These are phyloP conservation scores for Calameuta filiformis DNA, from an alignment of 2,888 invertebrate genomes.

Conservation along the genomic window DNA sequence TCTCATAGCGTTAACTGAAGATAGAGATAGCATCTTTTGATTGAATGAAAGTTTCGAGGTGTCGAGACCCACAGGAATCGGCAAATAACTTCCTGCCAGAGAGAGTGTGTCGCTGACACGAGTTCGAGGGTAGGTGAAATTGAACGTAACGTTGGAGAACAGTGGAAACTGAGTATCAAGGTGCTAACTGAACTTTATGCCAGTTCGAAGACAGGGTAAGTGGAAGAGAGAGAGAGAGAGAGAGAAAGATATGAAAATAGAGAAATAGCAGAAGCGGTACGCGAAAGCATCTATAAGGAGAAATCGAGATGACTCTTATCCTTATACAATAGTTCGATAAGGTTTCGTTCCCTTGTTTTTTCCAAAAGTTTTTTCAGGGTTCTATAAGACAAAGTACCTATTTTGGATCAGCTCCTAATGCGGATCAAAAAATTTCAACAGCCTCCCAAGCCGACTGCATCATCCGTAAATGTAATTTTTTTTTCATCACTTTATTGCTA, in stretches of 20 bases:
- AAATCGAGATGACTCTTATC: neutral
- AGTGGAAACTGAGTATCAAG: neutral
- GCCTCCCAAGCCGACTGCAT: too few relatives aligned
- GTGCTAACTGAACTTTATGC: neutral
- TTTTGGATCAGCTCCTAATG: too few relatives aligned
- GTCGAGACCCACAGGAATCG: conserved; percentile 13
- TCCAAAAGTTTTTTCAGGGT: neutral
- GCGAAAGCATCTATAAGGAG: neutral
- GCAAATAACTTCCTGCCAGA: neutral
- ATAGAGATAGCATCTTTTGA: conserved; percentile 9
- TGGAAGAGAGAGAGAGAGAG: too few relatives aligned
- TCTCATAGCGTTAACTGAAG: neutral
- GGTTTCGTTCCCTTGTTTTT: neutral
- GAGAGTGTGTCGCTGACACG: neutral
- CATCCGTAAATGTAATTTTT: too few relatives aligned
- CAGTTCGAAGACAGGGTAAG: neutral
- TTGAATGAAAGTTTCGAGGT: conserved; percentile 29
- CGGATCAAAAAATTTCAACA: too few relatives aligned
- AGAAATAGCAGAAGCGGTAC: neutral
- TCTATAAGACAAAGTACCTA: too few relatives aligned
- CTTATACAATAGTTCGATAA: neutral
- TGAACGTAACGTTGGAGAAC: neutral
- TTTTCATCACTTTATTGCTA: too few relatives aligned
- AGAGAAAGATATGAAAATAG: neutral
- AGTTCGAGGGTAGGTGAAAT: neutral